These are phyloP conservation scores for Botrylloides violaceus DNA, from an alignment of 23 tunicate species.

Conservation along the genomic window DNA sequence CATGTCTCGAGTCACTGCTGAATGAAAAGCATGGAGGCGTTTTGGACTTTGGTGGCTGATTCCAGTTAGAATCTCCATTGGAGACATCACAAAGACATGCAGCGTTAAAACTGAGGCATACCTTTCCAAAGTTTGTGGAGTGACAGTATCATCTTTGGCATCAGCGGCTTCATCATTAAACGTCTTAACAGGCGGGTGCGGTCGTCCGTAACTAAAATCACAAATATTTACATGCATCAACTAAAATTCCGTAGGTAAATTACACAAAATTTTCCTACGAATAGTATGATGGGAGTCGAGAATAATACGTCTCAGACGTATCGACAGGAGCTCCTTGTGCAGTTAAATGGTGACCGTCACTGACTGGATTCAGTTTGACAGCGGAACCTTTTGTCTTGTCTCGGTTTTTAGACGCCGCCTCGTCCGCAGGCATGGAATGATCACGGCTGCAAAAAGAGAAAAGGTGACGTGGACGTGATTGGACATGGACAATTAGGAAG, in stretches of 20 bases:
- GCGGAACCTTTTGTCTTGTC: not conserved
- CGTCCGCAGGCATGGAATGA: not conserved
- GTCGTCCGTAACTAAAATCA: conserved; percentile 62
- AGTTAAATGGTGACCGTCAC: conserved; percentile 22
- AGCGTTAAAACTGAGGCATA: too few relatives aligned
- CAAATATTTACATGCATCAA: too few relatives aligned
- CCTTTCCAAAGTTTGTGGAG: conserved; percentile 35
- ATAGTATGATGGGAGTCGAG: conserved; percentile 68
- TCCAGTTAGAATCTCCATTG: too few relatives aligned
- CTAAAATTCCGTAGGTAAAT: not conserved
- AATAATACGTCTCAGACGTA: conserved; percentile 49
- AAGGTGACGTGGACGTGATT: too few relatives aligned
- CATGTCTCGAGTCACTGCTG: not conserved
- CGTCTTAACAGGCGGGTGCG: conserved; percentile 35
- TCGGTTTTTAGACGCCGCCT: not conserved
- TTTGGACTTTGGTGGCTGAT: too few relatives aligned
- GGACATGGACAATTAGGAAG: too few relatives aligned
- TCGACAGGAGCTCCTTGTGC: conserved; percentile 49
- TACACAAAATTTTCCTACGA: conserved; percentile 20
- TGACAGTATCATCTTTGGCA: conserved; percentile 51
- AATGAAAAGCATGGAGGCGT: too few relatives aligned
- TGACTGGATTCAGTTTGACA: not conserved
- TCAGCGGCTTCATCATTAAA: conserved; percentile 72
- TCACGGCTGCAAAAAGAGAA: not conserved
- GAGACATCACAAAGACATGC: too few relatives aligned